Base-by-base conservation (phyloP, 2,797 vertebrate genomes). In the Poecilia gillii region DNA sequence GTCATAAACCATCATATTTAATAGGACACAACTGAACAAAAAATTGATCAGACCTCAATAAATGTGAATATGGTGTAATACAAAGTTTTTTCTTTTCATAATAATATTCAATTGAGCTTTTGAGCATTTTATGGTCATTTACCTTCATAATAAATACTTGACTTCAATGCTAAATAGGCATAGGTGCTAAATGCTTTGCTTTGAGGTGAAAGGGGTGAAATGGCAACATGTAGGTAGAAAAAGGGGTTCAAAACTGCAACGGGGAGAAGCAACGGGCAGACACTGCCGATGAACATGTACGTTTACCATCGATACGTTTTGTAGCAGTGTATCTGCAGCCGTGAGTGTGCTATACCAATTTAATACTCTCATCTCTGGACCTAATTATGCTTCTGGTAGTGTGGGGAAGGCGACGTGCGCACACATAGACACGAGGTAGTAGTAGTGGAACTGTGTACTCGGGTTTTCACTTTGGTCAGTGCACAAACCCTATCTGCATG, bases 401-500 rank as follows among this genome's bases (percentile, higher is more conserved):
- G 85, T 85, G 84, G 82, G 78, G 68, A 79, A 83, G 73, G 73
- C 70, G 76, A 73, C 75, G 46, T 76, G 79, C 78, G 43, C 81
- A 73, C 88, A 74, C 73, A 80, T 46, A 53, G 47, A 81, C 46
- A 72, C 11, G 13, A 68, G 75, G 81, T 83, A 72, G 87, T 77
- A 78, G 83, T 43, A 57, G 53, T 83, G 85, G 82, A 79, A 84
- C 86, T 80, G 88, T 88, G 85, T 83, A 90, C 88, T 88, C 90
- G 84, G 91, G 84, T 90, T 93, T 94, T 92, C 90, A 94, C 91
- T 92, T 92, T 92, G 93, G 94, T 89, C 95, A 92, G 79, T 92
- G 91, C 90, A 93, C 93, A 91, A 94, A 93, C 92, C 94, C 90
- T 95, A 94, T 96, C 92, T 94, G 93, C 95, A 94, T 96, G 95